These are phyloP conservation scores for Hanleya hanleyi DNA, from an alignment of 2,888 invertebrate species.

Conservation along the genomic window DNA sequence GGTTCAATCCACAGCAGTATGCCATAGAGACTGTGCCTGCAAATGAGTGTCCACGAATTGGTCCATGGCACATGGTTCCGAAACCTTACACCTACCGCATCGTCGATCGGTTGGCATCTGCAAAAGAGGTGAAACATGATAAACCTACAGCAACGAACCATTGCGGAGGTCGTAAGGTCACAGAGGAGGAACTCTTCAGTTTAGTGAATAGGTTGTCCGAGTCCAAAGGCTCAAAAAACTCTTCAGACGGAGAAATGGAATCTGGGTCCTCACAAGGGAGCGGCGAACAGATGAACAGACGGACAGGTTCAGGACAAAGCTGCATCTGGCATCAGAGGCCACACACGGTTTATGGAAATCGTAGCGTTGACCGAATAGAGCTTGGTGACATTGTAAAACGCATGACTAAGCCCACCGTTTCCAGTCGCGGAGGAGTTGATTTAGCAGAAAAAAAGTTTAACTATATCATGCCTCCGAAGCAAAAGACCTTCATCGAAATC, in stretches of 20 bases:
- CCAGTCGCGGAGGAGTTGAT: slow-evolving; percentile 56
- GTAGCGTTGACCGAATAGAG: slow-evolving; percentile 33
- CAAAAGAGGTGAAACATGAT: background rate
- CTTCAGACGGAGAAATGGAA: too few species aligned
- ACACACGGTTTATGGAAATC: slow-evolving; percentile 1
- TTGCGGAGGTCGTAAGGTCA: background rate
- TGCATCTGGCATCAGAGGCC: background rate
- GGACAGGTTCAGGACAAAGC: background rate
- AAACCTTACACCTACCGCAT: background rate
- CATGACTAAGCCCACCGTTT: slow-evolving; percentile 55
- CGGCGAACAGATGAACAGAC: background rate
- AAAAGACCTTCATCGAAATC: slow-evolving; percentile 59
- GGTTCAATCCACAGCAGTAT: background rate
- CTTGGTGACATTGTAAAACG: slow-evolving; percentile 50
- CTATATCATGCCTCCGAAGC: slow-evolving; percentile 48
- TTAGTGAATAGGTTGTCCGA: background rate
- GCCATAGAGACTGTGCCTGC: background rate
- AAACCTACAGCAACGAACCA: background rate
- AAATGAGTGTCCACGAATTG: background rate
- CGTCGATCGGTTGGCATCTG: background rate
- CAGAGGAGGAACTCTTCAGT: background rate
- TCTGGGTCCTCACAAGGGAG: background rate
- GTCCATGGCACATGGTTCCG: background rate
- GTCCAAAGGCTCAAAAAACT: background rate
- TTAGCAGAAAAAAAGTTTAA: slow-evolving; percentile 50